A percentile compares a stretch with the other conserved stretches of the same genome.
Evolutionary conservation across 2,888 invertebrate species (phyloP).

Genomic region (Clusia tigrina): DNA sequence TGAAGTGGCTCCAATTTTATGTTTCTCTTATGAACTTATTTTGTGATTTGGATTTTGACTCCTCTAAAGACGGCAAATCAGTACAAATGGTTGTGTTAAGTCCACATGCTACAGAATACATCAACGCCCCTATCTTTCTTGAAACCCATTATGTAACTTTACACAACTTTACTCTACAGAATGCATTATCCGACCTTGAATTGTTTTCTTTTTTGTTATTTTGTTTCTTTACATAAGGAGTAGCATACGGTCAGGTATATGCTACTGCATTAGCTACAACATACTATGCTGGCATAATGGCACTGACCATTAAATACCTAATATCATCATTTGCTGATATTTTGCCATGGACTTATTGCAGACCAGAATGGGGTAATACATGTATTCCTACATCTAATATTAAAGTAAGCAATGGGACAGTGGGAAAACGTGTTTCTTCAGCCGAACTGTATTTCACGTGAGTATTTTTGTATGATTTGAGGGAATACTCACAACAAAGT

Average conservation of each 20-base stretch:
- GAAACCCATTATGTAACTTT: background rate
- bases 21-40: too few relatives aligned
- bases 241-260: slow-evolving; percentile 69
- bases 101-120: too few relatives aligned
- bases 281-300: slow-evolving; percentile 75
- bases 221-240: too few relatives aligned
- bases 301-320: slow-evolving; percentile 71
- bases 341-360: slow-evolving; percentile 72
- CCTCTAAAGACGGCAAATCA: too few relatives aligned
- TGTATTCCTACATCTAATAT: slow-evolving; percentile 55
- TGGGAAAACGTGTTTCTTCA: slow-evolving; percentile 48
- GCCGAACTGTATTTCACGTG: slow-evolving; percentile 65
- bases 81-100: too few relatives aligned
- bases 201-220: too few relatives aligned
- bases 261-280: slow-evolving; percentile 70
- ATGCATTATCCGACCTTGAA: too few relatives aligned
- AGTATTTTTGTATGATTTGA: slow-evolving; percentile 30
- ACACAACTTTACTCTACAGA: background rate
- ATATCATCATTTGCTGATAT: slow-evolving; percentile 69
- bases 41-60: too few relatives aligned
- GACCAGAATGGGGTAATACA: slow-evolving; percentile 66
- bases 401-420: slow-evolving; percentile 33
- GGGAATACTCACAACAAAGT: slow-evolving; percentile 9
- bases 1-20: too few relatives aligned
- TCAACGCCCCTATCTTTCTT: too few relatives aligned